phyloP scores from a whole-genome alignment of 2,113 vertebrate species.

The Aphyosemion australe region DNA sequence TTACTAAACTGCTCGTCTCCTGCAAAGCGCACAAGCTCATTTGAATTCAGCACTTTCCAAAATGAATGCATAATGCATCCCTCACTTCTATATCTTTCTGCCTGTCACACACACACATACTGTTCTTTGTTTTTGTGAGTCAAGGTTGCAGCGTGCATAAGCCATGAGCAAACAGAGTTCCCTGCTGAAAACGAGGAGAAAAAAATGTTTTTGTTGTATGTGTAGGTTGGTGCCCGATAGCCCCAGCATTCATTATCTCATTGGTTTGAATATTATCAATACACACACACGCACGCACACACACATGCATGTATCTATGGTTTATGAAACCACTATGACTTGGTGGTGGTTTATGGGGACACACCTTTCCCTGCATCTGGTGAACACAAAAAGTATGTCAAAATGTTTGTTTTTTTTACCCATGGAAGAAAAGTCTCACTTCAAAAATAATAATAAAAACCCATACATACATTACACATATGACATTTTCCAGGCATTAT shows the following conservation, averaged over 20 bases:
- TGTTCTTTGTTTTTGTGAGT: constrained; percentile 12
- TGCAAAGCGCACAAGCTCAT: constrained; percentile 48
- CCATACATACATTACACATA: no score
- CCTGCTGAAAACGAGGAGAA: constrained; percentile 22
- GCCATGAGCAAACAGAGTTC: constrained; percentile 4
- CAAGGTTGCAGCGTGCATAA: constrained; percentile 18
- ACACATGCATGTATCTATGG: no score
- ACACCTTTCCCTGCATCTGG: no score
- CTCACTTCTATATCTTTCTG: constrained; percentile 9
- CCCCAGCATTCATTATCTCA: constrained; percentile 40
- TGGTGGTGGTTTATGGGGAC: no score
- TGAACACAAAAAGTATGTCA: no score
- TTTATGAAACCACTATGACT: no score
- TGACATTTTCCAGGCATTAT: no score
- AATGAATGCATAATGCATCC: constrained; percentile 41
- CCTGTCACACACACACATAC: not conserved
- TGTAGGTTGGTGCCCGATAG: constrained; percentile 15
- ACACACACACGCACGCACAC: constrained; percentile 1
- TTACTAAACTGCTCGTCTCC: constrained; percentile 33
- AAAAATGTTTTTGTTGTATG: constrained; percentile 1
- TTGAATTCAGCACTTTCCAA: constrained; percentile 52
- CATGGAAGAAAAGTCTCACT: no score
- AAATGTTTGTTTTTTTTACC: no score
- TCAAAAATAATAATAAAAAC: no score
- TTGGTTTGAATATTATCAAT: constrained; percentile 27